Evolutionary conservation across 2,113 vertebrate species (phyloP), one percentile per base, ranked within the genome.

Genomic region (Hemibagrus wyckioides): DNA sequence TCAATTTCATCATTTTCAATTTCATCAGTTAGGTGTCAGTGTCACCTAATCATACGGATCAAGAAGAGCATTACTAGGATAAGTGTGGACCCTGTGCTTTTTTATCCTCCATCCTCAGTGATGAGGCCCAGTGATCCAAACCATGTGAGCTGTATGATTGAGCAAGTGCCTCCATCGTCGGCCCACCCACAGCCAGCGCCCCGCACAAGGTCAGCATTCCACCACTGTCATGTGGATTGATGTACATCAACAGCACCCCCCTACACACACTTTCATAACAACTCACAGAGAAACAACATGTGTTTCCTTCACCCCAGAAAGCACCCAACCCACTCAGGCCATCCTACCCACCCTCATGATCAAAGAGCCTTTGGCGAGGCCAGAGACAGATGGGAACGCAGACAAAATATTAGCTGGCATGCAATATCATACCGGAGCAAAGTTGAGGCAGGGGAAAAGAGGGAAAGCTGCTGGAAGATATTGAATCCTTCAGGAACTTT

Each of bases 81-180:
- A 28, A 88, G 81, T 77, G 89, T 67, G 56, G 88, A 39, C 76
- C 86, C 80, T 86, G 75, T 88, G 89, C 83, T 88, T 82, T 52
- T n/a, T n/a, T n/a, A n/a, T n/a, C n/a, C 63, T 77, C 90, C 91
- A 90, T 44, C 93, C 90, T 93, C 88, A 92, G 93, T 90, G 90
- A 91, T 88, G 91, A 88, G 88, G 88, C 89, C 91, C 76, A 17
- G 82, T 93, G 93, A 95, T 94, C 88, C 87, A 94, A 95, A 94
- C 92, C 93, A 95, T 92, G 94, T 94, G 94, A 95, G 90, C 89
- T 91, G 89, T 89, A 89, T 89, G 90, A 92, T 90, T 93, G 90
- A 90, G 80, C 90, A 88, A 69, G 88, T 83, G 90, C 86, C 57
- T 88, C 88, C 92, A 83, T 83, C 82, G 92, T 81, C 19, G 4